phyloP scores from a whole-genome alignment of 2,113 vertebrate genomes.

The Empidonax alnorum region DNA sequence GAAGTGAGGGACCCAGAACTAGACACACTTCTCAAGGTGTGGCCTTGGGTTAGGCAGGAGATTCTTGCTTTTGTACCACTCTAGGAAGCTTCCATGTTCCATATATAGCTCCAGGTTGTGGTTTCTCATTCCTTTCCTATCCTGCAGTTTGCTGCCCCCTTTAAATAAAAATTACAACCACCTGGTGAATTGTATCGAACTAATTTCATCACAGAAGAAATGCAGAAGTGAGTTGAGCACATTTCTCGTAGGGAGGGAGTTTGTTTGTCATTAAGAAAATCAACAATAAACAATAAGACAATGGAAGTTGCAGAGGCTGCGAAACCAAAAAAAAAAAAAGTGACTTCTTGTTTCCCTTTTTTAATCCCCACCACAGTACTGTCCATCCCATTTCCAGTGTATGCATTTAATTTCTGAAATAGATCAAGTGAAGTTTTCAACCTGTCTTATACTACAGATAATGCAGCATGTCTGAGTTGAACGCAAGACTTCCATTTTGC shows the following conservation, averaged over 20 bases:
- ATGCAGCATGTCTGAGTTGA: neutral
- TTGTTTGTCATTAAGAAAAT: neutral
- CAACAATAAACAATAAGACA: neutral
- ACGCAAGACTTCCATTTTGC: neutral
- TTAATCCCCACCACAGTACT: neutral
- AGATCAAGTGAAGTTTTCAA: neutral
- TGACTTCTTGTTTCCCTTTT: neutral
- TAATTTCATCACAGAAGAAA: neutral
- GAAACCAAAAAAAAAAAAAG: neutral
- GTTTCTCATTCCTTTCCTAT: neutral
- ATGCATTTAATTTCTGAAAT: neutral
- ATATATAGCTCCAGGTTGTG: accelerated
- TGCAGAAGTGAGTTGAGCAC: neutral
- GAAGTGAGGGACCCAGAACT: neutral
- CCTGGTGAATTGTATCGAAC: neutral
- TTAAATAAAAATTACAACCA: neutral
- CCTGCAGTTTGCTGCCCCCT: neutral
- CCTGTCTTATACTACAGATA: neutral
- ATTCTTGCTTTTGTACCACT: neutral
- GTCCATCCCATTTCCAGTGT: neutral
- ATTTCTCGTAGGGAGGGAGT: neutral
- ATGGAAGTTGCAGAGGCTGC: neutral
- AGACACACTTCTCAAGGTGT: neutral
- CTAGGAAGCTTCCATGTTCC: neutral
- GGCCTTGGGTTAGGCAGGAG: neutral